Percentiles rank a stretch among this genome's conserved stretches.
Conservation (phyloP, 2,888 invertebrate species). For the Ochlodes sylvanus region DNA sequence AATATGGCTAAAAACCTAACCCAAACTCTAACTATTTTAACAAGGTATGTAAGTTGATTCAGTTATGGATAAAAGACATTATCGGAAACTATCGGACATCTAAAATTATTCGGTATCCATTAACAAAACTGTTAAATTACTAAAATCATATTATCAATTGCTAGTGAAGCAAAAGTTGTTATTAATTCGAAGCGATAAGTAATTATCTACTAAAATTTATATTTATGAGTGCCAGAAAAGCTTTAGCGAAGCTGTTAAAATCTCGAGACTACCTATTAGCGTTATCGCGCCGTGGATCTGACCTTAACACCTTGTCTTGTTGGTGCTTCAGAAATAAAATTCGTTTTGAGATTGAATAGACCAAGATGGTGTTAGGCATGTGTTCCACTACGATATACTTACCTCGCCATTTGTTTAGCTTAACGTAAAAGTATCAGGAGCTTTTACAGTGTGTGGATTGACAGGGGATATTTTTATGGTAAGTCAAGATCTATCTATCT, state of each 20-base stretch:
- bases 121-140: too few species aligned
- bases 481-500: too few species aligned
- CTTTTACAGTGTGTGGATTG: too few species aligned
- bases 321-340: slow-evolving; percentile 32
- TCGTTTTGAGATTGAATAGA: slow-evolving; percentile 28
- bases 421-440: too few species aligned
- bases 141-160: slow-evolving; percentile 5
- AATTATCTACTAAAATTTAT: slow-evolving; percentile 30
- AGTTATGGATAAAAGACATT: too few species aligned
- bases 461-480: too few species aligned
- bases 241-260: slow-evolving; percentile 30
- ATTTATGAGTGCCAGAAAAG: slow-evolving; percentile 27
- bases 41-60: too few species aligned
- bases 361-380: background rate
- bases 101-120: too few species aligned
- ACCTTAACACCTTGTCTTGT: slow-evolving; percentile 33
- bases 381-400: slow-evolving; percentile 6
- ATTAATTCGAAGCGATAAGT: slow-evolving; percentile 21
- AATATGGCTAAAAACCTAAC: too few species aligned
- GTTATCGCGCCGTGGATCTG: slow-evolving; percentile 33
- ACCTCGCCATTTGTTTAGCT: too few species aligned
- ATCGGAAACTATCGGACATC: too few species aligned
- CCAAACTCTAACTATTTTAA: too few species aligned
- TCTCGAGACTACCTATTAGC: slow-evolving; percentile 33
- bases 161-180: slow-evolving; percentile 16